Evolutionary conservation across 2,888 invertebrate genomes (phyloP).

Genomic region (Amorpha juglandis): DNA sequence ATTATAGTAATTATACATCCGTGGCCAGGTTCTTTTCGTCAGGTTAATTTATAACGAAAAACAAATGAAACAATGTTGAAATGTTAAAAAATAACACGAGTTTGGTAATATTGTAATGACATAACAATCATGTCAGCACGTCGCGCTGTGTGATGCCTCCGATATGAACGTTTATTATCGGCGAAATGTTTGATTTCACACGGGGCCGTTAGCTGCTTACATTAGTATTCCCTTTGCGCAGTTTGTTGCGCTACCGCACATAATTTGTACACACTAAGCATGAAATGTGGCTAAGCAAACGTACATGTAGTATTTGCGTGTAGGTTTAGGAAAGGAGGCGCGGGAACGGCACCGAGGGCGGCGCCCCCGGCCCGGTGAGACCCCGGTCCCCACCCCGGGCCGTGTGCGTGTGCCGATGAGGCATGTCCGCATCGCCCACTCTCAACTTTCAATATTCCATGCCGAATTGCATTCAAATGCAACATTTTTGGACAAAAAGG

Average conservation of each 20-base stretch:
- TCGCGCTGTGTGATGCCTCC: slow-evolving; percentile 6
- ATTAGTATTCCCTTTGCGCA: slow-evolving; percentile 78
- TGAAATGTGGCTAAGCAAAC: slow-evolving; percentile 84
- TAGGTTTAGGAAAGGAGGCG: slow-evolving; percentile 80
- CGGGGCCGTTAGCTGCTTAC: slow-evolving; percentile 57
- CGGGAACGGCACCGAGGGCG: slow-evolving; percentile 48
- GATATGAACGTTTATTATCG: slow-evolving; percentile 52
- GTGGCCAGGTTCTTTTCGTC: no score
- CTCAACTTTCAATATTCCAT: slow-evolving; percentile 81
- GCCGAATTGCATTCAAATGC: slow-evolving; percentile 78
- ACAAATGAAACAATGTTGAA: no score
- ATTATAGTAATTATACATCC: no score
- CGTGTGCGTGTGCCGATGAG: slow-evolving; percentile 73
- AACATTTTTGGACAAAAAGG: slow-evolving; percentile 71
- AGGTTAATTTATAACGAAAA: no score
- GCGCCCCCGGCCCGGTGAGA: slow-evolving; percentile 46
- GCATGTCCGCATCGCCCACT: slow-evolving; percentile 72
- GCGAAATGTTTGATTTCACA: slow-evolving; percentile 64
- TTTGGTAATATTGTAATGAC: no score
- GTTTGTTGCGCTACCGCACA: slow-evolving; percentile 76
- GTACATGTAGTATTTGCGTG: slow-evolving; percentile 80
- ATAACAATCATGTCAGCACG: no score
- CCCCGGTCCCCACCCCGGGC: slow-evolving; percentile 53
- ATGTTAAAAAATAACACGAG: no score
- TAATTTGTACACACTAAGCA: slow-evolving; percentile 84